Base-by-base conservation (phyloP, 1,140 invertebrate species). In the Cheumatopsyche charites region DNA sequence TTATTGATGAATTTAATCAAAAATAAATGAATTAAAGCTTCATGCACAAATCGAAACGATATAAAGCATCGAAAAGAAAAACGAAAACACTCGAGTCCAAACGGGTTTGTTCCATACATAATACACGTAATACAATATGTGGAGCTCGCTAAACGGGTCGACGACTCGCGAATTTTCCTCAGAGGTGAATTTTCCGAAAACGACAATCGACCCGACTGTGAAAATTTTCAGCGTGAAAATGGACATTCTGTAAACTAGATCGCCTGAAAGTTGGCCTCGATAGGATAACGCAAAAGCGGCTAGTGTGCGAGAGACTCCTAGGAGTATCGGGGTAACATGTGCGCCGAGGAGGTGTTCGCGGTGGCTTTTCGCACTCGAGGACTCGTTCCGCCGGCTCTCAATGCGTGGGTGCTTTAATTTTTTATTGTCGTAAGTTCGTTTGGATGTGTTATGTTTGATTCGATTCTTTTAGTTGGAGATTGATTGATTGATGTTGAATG, bases 251-350 rank as follows among this genome's bases (percentile, higher is more conserved):
- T 19, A 63, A 63, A 17, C 29, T 63, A 36, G 29, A 36, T 42
- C 26, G 1, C 4, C 62, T 42, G 62, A 45, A 63, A 63, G 15
- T 15, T 21, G 29, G 5, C 26, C 42, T 29, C 67, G 68, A 68
- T 75, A 71, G 66, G 67, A 70, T 52, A 75, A 55, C 55, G 42
- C 26, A 12, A 29, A 17, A 15, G 12, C 26, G 49, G 29, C 70
- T 75, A 75, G 74, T 47, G 23, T 43, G 62, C 19, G 29, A 19
- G 19, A 13, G n/a, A 47, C 63, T 73, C 72, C 75, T 76, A 76
- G 71, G 71, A 76, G 75, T 72, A 66, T 21, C 65, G 55, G 72
- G 75, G 21, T 21, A 55, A 49, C 75, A 76, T 36, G 43, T 42
- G 12, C 36, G 11, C 13, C 58, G 70, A 76, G 65, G 75, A 76